These are phyloP conservation scores for Fragum whitleyi DNA, from an alignment of 2,888 invertebrate genomes.

Conservation along the genomic window DNA sequence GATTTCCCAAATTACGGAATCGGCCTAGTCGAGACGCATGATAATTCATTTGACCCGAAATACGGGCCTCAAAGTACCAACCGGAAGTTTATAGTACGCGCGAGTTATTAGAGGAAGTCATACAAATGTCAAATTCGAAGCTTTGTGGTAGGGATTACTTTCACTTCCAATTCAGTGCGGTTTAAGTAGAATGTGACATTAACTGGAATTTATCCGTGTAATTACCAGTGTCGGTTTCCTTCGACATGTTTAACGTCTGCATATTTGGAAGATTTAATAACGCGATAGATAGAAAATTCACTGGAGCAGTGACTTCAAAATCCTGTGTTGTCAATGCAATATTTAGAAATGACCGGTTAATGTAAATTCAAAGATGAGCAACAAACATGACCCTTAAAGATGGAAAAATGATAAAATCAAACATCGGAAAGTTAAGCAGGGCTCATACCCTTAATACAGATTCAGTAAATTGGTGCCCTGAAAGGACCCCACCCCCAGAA, in stretches of 20 bases:
- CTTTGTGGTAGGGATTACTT: neutral
- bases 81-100: slow-evolving; percentile 65
- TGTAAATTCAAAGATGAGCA: neutral
- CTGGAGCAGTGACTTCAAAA: no score
- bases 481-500: slow-evolving; percentile 35
- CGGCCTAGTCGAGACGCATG: no score
- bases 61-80: slow-evolving; percentile 14
- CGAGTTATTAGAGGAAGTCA: slow-evolving; percentile 53
- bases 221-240: no score
- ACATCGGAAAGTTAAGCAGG: slow-evolving; percentile 52
- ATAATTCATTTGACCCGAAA: neutral
- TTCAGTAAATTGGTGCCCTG: slow-evolving; percentile 30
- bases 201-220: no score
- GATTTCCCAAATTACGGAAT: no score
- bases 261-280: no score
- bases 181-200: no score
- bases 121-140: slow-evolving; percentile 56
- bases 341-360: neutral
- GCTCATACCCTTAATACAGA: slow-evolving; percentile 61
- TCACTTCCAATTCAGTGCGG: neutral
- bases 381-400: slow-evolving; percentile 59
- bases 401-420: slow-evolving; percentile 58
- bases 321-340: no score
- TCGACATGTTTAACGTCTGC: no score
- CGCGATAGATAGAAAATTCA: no score